phyloP scores from a whole-genome alignment of 2,113 vertebrate species.

The Empidonax traillii region DNA sequence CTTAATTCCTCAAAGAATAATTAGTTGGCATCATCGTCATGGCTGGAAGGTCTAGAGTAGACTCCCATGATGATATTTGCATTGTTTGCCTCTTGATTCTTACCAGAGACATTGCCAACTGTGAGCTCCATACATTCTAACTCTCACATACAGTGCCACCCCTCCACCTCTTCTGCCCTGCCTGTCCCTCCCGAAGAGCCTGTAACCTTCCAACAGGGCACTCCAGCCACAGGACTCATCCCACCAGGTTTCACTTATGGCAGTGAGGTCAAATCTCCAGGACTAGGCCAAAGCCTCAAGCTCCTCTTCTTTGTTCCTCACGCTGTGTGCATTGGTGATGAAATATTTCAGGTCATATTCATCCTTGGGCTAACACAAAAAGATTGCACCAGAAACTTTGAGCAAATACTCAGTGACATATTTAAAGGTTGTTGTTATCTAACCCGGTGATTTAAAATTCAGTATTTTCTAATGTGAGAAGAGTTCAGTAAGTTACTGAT shows the following conservation, averaged over 20 bases:
- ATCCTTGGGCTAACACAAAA: not conserved
- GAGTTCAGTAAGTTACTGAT: not conserved
- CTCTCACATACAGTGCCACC: not conserved
- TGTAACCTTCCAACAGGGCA: not conserved
- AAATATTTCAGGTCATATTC: not conserved
- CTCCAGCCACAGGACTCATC: not conserved
- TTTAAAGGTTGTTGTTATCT: not conserved
- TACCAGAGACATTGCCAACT: not conserved
- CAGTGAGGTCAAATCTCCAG: not conserved
- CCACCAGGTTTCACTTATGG: not conserved
- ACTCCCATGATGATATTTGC: not conserved
- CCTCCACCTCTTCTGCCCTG: not conserved
- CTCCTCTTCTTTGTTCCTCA: not conserved
- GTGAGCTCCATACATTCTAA: not conserved
- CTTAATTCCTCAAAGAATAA: not conserved
- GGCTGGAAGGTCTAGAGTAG: not conserved
- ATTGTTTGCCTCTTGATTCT: not conserved
- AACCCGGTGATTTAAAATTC: not conserved
- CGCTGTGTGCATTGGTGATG: not conserved
- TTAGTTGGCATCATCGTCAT: not conserved
- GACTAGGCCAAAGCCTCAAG: not conserved
- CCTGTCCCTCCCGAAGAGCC: not conserved
- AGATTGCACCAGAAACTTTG: not conserved
- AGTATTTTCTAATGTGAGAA: not conserved
- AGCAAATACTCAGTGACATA: rapidly evolving